These are phyloP conservation scores for Phenganax marumi DNA, from an alignment of 92 coral and sea anemone genomes.

Conservation along the genomic window DNA sequence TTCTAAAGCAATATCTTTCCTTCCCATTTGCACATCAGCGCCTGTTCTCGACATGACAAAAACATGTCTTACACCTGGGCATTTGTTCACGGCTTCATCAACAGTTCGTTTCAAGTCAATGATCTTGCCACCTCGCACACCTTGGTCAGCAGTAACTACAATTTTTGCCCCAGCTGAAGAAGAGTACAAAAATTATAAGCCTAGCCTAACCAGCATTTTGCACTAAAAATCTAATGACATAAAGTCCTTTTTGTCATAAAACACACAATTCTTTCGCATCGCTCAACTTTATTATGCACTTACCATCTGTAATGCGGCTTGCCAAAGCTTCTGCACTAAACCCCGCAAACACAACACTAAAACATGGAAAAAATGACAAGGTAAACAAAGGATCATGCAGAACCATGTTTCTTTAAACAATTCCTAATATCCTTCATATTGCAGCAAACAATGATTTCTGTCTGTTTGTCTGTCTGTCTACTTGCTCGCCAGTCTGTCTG, in stretches of 20 bases:
- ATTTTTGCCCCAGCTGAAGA: conserved; percentile 80
- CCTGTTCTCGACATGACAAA: conserved; percentile 93
- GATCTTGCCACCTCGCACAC: conserved; percentile 80
- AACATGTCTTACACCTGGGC: conserved; percentile 84
- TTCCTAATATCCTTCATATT: too few relatives aligned
- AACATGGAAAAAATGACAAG: conserved; percentile 11
- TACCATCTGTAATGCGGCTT: conserved; percentile 89
- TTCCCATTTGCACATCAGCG: conserved; percentile 94
- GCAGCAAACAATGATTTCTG: too few relatives aligned
- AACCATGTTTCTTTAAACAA: too few relatives aligned
- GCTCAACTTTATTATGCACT: not conserved
- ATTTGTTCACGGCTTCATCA: conserved; percentile 80
- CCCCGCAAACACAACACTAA: conserved; percentile 99
- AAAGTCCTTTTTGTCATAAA: not conserved
- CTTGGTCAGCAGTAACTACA: conserved; percentile 93
- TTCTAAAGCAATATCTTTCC: conserved; percentile 79
- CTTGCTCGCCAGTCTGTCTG: not conserved
- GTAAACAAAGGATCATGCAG: not conserved
- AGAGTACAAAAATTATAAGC: not conserved
- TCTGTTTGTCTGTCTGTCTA: not conserved
- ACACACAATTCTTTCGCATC: not conserved
- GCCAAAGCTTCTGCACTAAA: conserved; percentile 96
- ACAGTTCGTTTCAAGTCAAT: conserved; percentile 80
- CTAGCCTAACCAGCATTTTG: not conserved
- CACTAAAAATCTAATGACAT: too few relatives aligned